Base-by-base conservation (phyloP, 1,140 invertebrate species). In the Drosophila suzukii region DNA sequence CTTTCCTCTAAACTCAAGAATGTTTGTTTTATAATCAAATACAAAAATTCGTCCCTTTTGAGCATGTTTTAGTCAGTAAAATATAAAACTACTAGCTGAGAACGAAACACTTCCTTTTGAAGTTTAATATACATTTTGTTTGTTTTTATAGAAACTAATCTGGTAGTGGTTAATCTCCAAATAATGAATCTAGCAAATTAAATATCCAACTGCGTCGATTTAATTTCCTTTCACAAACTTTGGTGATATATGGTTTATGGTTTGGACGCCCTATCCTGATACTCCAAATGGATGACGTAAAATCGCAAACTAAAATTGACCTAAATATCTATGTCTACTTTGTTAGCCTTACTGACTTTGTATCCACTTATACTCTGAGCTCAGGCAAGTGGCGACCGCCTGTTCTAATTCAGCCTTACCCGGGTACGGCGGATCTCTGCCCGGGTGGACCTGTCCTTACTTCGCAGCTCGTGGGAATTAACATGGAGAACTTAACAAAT, bases 231-330 rank as follows among this genome's bases (percentile, higher is more conserved):
- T 47, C 17, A 47, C 17, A 47, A 47, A 47, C 20, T 47, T 47
- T 47, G 30, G 30, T 32, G 6, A 32, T 32, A 47, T 34, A 55
- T 55, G 34, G 15, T 12, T 55, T 55, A 55, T 55, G 41, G 34
- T 39, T 34, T 38, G 32, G 15, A 38, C 36, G 53, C 7, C 30
- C 15, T 27, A 55, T 38, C 17, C 20, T 47, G 44, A 47, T 47
- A 47, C 11, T 47, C 44, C 17, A 12, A 24, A 20, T 39, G 15
- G 53, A 55, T 39, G 17, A 47, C 44, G 17, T 47, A 41, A 47
- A 47, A 24, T 47, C 44, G 17, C 44, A 47, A 47, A 24, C 20
- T 47, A 41, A 24, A 47, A 47, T 47, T 20, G 17, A 24, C 44
- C 17, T 47, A 47, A 24, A 24, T 47, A 47, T 47, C 44, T 47